Evolutionary conservation across 2,888 invertebrate genomes (phyloP), one percentile per base, ranked within the genome.

Genomic region (Dorcus hopei): DNA sequence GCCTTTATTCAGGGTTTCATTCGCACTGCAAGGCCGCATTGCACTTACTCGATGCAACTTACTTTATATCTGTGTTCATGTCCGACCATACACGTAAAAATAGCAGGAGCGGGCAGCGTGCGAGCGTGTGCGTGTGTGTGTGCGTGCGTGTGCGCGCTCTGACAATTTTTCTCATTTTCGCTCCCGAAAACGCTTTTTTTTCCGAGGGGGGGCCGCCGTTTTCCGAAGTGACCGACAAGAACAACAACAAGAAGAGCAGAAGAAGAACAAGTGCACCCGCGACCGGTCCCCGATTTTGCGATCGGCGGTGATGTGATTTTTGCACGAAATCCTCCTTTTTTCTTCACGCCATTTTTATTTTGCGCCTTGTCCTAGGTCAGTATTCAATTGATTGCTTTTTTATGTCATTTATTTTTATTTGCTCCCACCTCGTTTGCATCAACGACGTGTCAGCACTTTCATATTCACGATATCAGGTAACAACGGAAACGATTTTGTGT

Each of bases 1-100:
- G 71, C 70, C 74, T 73, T 71, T 72, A 69, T 65, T 73, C 75
- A 75, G 76, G 76, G 75, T 76, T 76, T 73, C 73, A 70, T 11
- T 38, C 41, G 23, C 70, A 68, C 70, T 66, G 70, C 76, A 75
- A 74, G 74, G 76, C 74, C 76, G 75, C 67, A 49, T 54, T 54
- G 33, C 54, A 54, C 45, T 47, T 47, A 43, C 23, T 45, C 47
- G 38, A 54, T 54, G 23, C 54, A 38, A 51, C 51, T 54, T 45
- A 51, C 51, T 54, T 45, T 54, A 54, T 54, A 54, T 54, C 54
- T 50, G 40, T 51, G 54, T 54, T 45, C 54, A 54, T 47, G 45
- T 49, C n/a, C 41, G 45, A 42, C 14, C 42, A 48, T n/a, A 26
- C 49, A 55, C 40, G 43, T 48, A 38, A 50, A 43, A 42, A 49